Conservation (phyloP, 2,888 invertebrate species). For the Leucoptera coffeella region DNA sequence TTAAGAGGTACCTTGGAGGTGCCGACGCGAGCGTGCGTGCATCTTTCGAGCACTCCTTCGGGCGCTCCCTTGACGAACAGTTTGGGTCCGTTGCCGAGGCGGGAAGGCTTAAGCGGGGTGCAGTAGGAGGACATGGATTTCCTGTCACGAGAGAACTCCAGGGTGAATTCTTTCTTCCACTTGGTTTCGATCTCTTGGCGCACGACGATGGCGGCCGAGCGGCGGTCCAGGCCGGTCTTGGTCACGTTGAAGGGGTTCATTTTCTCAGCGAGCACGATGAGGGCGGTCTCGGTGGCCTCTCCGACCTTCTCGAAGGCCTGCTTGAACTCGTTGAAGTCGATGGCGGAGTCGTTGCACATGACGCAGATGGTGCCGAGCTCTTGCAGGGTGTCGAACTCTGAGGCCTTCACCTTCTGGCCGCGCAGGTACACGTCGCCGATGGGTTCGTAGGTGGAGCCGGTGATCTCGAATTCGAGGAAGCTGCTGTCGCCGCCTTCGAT, state of each 20-base stretch:
- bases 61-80: conserved; percentile 98
- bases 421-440: conserved; percentile 91
- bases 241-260: conserved; percentile 90
- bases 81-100: conserved; percentile 86
- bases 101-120: conserved; percentile 82
- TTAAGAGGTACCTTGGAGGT: conserved; percentile 89
- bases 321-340: conserved; percentile 99
- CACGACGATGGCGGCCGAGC: conserved; percentile 86
- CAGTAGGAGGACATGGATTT: conserved; percentile 99
- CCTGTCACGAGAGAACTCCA: conserved; percentile 99
- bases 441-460: conserved; percentile 98
- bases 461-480: conserved; percentile 95
- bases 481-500: conserved; percentile 84
- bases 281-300: conserved; percentile 98
- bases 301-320: conserved; percentile 98
- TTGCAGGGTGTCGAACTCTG: conserved; percentile 85
- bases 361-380: conserved; percentile 95
- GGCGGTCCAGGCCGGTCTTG: conserved; percentile 86
- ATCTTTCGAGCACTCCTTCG: conserved; percentile 95
- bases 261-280: conserved; percentile 97
- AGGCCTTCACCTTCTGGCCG: conserved; percentile 79
- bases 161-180: conserved; percentile 99
- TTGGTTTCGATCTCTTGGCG: conserved; percentile 95
- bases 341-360: conserved; percentile 99
- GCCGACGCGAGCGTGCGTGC: conserved; percentile 94